Evolutionary conservation across 2,888 invertebrate genomes (phyloP).

Genomic region (Rhagonycha fulva): DNA sequence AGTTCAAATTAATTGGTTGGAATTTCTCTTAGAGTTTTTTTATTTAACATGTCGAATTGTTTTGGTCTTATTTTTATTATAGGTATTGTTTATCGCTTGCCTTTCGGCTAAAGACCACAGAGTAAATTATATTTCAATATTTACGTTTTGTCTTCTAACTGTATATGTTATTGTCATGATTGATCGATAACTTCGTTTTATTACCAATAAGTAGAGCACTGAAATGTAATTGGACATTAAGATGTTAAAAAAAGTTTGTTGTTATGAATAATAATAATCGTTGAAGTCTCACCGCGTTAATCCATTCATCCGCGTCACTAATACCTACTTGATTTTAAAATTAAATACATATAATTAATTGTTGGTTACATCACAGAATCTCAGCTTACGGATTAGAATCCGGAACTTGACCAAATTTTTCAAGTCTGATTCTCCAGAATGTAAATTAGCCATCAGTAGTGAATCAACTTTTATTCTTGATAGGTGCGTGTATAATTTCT

Average conservation of each 20-base stretch:
- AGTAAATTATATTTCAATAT: background rate
- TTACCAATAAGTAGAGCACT: background rate
- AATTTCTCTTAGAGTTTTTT: background rate
- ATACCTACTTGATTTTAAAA: no score
- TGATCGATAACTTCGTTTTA: background rate
- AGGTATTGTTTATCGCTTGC: background rate
- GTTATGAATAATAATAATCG: no score
- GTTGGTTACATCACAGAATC: no score
- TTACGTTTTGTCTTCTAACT: background rate
- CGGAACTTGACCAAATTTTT: no score
- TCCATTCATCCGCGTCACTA: no score
- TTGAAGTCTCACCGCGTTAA: no score
- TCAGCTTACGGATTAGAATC: no score
- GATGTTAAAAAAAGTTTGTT: background rate
- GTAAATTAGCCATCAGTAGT: no score
- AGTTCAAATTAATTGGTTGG: background rate
- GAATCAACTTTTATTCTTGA: no score
- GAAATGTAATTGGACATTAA: background rate
- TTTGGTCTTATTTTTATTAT: background rate
- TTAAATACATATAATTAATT: no score
- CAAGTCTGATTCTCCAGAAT: no score
- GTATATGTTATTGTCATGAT: background rate
- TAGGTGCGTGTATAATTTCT: no score
- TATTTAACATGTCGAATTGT: background rate
- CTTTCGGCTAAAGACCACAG: background rate